These are phyloP conservation scores for Drosophila maculinotata DNA, from an alignment of 2,888 invertebrate species.

Conservation along the genomic window DNA sequence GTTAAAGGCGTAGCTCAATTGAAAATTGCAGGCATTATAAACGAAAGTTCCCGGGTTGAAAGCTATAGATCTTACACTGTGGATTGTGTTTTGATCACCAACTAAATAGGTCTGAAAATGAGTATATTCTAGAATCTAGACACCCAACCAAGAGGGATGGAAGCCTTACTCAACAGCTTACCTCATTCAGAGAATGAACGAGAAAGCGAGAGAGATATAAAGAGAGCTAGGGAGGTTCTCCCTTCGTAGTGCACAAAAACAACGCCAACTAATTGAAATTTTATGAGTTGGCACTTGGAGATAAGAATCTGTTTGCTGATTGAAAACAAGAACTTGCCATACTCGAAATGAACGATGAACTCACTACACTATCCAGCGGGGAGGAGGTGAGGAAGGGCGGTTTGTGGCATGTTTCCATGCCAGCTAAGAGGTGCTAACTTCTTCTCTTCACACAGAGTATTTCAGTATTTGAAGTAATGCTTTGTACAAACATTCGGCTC, in stretches of 20 bases:
- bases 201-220: background rate
- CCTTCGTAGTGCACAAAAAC: slow-evolving; percentile 17
- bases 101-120: no score
- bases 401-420: slow-evolving; percentile 1
- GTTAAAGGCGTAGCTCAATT: no score
- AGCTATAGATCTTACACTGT: no score
- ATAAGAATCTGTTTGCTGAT: slow-evolving; percentile 66
- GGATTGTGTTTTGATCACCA: no score
- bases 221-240: background rate
- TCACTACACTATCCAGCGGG: slow-evolving; percentile 56
- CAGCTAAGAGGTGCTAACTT: slow-evolving; percentile 56
- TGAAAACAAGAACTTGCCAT: slow-evolving; percentile 40
- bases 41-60: no score
- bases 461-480: slow-evolving; percentile 19
- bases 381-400: background rate
- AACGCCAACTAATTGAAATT: slow-evolving; percentile 67
- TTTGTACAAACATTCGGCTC: slow-evolving; percentile 35
- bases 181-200: background rate
- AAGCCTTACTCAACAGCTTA: background rate
- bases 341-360: slow-evolving; percentile 65
- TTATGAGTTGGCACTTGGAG: slow-evolving; percentile 61
- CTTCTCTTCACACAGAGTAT: background rate
- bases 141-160: no score
- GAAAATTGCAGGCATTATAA: no score
- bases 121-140: no score